These are phyloP conservation scores for Ceratosolen fusciceps DNA, from an alignment of 1,140 invertebrate species.

Conservation along the genomic window DNA sequence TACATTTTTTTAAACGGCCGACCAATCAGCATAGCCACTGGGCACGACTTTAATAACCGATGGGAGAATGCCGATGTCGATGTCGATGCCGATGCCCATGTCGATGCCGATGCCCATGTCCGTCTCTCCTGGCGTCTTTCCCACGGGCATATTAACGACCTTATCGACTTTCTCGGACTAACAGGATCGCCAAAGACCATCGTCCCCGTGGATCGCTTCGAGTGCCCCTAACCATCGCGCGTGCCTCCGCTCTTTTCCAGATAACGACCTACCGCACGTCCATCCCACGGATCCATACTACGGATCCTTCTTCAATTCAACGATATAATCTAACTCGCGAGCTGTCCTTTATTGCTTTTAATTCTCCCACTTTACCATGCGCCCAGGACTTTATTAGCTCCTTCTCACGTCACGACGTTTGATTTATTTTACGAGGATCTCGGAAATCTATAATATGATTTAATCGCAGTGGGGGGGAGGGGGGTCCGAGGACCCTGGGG, in stretches of 20 bases:
- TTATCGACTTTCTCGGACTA: constrained; percentile 49
- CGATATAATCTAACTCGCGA: not conserved
- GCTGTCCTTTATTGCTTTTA: constrained; percentile 42
- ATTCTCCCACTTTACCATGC: not conserved
- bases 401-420: not conserved
- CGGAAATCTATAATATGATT: too few species aligned
- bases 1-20: not conserved
- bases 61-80: not conserved
- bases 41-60: not conserved
- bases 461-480: too few species aligned
- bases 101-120: too few species aligned
- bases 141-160: constrained; percentile 54
- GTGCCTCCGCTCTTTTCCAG: not conserved
- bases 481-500: too few species aligned
- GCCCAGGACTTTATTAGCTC: not conserved
- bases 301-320: not conserved
- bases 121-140: not conserved
- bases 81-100: too few species aligned
- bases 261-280: not conserved
- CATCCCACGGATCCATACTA: not conserved
- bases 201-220: not conserved
- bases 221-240: not conserved
- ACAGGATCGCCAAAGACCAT: not conserved
- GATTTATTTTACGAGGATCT: too few species aligned
- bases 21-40: not conserved